These are phyloP conservation scores for Myrmecophaga tridactyla DNA, from an alignment of 2,113 vertebrate species.

Conservation along the genomic window DNA sequence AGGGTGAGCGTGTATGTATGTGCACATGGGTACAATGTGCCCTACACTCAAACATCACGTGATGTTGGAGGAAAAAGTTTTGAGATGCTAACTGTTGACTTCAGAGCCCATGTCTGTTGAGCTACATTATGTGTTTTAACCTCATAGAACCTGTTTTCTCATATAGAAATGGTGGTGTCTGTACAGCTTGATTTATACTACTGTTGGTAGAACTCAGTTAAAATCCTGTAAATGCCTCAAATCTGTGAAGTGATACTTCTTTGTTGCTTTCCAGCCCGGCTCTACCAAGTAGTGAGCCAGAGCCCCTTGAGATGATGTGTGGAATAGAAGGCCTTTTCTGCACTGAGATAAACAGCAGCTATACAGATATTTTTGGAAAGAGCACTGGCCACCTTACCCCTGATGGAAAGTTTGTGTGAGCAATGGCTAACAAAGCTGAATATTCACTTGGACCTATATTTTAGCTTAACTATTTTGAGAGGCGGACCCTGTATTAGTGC, in stretches of 20 bases:
- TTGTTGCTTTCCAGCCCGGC: neutral
- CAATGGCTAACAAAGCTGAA: neutral
- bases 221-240: neutral
- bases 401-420: neutral
- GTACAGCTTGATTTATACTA: neutral
- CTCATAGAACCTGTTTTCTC: neutral
- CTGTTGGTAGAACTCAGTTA: neutral
- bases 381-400: neutral
- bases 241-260: neutral
- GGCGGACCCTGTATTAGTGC: neutral
- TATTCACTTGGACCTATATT: neutral
- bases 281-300: neutral
- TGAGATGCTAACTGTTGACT: constrained; percentile 6
- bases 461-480: neutral
- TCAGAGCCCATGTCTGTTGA: neutral
- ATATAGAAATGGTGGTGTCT: neutral
- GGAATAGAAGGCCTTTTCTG: neutral
- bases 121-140: neutral
- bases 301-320: neutral
- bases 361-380: neutral
- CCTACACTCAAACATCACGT: neutral
- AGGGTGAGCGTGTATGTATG: neutral
- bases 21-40: neutral
- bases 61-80: neutral
- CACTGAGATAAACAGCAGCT: neutral